phyloP scores from a whole-genome alignment of 2,797 vertebrate species.

The Loriculus beryllinus region DNA sequence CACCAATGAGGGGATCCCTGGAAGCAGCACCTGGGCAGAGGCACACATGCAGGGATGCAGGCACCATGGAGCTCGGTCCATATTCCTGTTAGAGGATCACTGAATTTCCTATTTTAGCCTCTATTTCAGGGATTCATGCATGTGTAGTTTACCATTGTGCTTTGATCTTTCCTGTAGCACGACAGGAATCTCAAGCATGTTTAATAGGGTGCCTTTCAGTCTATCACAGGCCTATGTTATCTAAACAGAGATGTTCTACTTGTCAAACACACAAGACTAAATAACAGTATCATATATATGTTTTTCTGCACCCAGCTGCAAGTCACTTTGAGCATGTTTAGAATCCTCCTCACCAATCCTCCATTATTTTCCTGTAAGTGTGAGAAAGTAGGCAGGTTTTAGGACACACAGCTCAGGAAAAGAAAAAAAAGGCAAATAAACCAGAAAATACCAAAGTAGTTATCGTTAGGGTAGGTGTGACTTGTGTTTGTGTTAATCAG shows the following conservation, averaged over 20 bases:
- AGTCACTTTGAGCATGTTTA: not conserved
- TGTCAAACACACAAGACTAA: not conserved
- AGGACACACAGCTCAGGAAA: not conserved
- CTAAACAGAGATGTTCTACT: not conserved
- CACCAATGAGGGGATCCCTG: rapidly evolving
- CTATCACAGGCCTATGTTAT: not conserved
- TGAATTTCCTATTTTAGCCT: not conserved
- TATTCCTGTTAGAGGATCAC: rapidly evolving
- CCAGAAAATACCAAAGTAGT: not conserved
- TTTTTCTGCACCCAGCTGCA: not conserved
- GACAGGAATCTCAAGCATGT: not conserved
- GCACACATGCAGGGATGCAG: rapidly evolving
- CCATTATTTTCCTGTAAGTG: not conserved
- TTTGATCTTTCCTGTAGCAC: not conserved
- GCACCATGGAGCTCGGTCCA: rapidly evolving
- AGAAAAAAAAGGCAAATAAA: not conserved
- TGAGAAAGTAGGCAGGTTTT: not conserved
- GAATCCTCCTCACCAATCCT: not conserved
- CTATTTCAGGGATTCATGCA: not conserved
- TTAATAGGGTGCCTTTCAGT: not conserved
- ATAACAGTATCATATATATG: not conserved
- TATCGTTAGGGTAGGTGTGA: not conserved
- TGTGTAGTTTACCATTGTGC: not conserved
- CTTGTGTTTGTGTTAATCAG: not conserved
- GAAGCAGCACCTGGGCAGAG: not conserved